Evolutionary conservation across 2,888 invertebrate genomes (phyloP).

Genomic region (Noctua pronuba): DNA sequence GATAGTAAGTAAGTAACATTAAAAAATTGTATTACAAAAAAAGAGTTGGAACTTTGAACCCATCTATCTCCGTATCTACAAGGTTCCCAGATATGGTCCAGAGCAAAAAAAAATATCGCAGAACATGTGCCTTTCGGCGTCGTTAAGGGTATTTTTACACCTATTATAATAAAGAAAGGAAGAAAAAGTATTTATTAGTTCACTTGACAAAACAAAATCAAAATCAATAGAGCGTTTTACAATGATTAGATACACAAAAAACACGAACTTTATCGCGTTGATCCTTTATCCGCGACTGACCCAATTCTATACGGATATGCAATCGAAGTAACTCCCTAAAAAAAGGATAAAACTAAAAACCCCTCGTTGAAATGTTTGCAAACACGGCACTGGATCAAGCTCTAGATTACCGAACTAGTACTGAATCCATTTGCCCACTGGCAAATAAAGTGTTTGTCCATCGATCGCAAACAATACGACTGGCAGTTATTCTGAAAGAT

Average conservation of each 20-base stretch:
- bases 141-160: too few relatives aligned
- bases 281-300: slow-evolving; percentile 6
- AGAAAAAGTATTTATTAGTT: too few relatives aligned
- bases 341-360: slow-evolving; percentile 40
- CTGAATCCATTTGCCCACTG: slow-evolving; percentile 59
- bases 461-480: slow-evolving; percentile 54
- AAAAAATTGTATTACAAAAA: too few relatives aligned
- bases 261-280: background rate
- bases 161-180: too few relatives aligned
- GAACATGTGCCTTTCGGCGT: too few relatives aligned
- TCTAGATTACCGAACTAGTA: slow-evolving; percentile 56
- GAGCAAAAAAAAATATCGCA: too few relatives aligned
- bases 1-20: too few relatives aligned
- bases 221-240: background rate
- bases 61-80: too few relatives aligned
- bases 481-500: slow-evolving; percentile 42
- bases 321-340: slow-evolving; percentile 37
- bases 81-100: too few relatives aligned
- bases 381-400: slow-evolving; percentile 57
- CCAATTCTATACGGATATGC: slow-evolving; percentile 28
- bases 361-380: slow-evolving; percentile 56
- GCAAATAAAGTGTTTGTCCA: slow-evolving; percentile 59
- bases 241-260: background rate
- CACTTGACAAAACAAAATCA: too few relatives aligned
- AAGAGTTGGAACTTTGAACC: too few relatives aligned